Evolutionary conservation across 2,888 invertebrate species (phyloP).

Genomic region (Oeneis ivallda): DNA sequence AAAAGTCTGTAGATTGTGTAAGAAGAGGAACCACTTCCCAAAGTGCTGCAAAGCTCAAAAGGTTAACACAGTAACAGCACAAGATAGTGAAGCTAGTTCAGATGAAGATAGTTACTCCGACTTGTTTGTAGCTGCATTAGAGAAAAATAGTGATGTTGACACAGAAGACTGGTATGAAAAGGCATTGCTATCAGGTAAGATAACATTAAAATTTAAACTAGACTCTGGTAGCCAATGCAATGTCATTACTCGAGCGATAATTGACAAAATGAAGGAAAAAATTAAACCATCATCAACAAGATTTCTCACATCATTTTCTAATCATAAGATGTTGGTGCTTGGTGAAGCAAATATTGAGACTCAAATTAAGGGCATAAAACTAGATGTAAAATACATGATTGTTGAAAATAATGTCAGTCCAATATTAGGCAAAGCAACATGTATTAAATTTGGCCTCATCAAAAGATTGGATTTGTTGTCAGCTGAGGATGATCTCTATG

Average conservation of each 20-base stretch:
- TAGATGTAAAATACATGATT: background rate
- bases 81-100: background rate
- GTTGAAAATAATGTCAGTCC: slow-evolving; percentile 6
- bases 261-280: background rate
- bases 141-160: no score
- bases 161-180: no score
- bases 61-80: slow-evolving; percentile 7
- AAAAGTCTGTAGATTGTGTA: no score
- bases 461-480: no score
- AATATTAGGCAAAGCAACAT: slow-evolving; percentile 12
- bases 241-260: slow-evolving; percentile 1
- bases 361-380: no score
- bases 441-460: slow-evolving; percentile 5
- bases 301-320: slow-evolving; percentile 16
- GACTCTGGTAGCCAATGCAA: slow-evolving; percentile 7
- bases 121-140: background rate
- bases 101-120: slow-evolving; percentile 1
- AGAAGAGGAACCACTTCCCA: background rate
- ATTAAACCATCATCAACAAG: slow-evolving; percentile 6
- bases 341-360: slow-evolving; percentile 2
- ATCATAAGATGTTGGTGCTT: slow-evolving; percentile 8
- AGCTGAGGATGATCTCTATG: no score
- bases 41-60: slow-evolving; percentile 4
- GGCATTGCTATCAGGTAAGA: background rate
- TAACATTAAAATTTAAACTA: background rate